These are phyloP conservation scores for Polydrusus tereticollis DNA, from an alignment of 2,888 invertebrate species.

Conservation along the genomic window DNA sequence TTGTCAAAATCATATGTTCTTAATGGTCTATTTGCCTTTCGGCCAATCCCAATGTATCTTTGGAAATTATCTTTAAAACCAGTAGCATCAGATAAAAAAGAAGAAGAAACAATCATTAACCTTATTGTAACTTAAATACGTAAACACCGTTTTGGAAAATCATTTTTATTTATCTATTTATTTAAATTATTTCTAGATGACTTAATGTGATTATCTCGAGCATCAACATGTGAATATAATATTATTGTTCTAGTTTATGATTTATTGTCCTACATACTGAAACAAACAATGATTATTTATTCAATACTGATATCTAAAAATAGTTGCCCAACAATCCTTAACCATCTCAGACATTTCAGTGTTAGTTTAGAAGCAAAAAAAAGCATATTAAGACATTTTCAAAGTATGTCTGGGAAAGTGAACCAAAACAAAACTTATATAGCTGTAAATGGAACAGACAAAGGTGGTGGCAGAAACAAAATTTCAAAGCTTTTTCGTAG, in stretches of 20 bases:
- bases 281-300: constrained; percentile 52
- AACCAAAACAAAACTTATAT: constrained; percentile 58
- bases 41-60: too few relatives aligned
- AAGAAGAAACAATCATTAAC: neutral
- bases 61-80: neutral
- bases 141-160: neutral
- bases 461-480: constrained; percentile 26
- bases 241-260: neutral
- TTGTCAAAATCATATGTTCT: too few relatives aligned
- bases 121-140: neutral
- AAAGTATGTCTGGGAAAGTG: constrained; percentile 57
- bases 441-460: constrained; percentile 52
- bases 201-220: constrained; percentile 9
- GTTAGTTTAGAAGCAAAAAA: constrained; percentile 23
- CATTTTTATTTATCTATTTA: constrained; percentile 15
- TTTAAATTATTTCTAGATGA: constrained; percentile 23
- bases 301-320: constrained; percentile 52
- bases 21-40: too few relatives aligned
- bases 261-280: constrained; percentile 21
- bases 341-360: constrained; percentile 33
- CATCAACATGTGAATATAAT: neutral
- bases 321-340: constrained; percentile 49
- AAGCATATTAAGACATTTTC: constrained; percentile 49
- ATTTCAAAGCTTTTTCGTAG: constrained; percentile 52
- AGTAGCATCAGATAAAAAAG: neutral